phyloP scores from a whole-genome alignment of 2,888 invertebrate species.

The Corythucha ciliata region DNA sequence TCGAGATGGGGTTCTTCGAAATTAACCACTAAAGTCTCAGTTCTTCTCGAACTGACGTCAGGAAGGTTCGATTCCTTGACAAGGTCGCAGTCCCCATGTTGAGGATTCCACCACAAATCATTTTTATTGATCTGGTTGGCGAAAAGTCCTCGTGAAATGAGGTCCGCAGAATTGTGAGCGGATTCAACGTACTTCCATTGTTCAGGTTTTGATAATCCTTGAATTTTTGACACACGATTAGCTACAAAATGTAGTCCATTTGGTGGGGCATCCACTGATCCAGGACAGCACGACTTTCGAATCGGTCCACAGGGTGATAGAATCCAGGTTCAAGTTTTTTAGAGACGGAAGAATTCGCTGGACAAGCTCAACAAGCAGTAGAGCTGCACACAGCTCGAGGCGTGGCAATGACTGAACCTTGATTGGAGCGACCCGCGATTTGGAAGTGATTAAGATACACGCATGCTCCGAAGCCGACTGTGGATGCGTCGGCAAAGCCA shows the following conservation, averaged over 20 bases:
- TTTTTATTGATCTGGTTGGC: not conserved
- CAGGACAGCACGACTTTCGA: constrained; percentile 6
- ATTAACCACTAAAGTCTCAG: not conserved
- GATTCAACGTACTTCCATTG: not conserved
- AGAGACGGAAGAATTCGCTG: no score
- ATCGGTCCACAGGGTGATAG: constrained; percentile 1
- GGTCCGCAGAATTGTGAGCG: not conserved
- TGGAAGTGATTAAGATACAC: not conserved
- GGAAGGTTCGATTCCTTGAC: no score
- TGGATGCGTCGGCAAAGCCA: no score
- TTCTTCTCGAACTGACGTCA: not conserved
- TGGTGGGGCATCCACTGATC: not conserved
- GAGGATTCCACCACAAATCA: not conserved
- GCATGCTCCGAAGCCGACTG: no score
- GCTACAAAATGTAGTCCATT: constrained; percentile 3
- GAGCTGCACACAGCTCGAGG: not conserved
- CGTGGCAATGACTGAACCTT: constrained; percentile 5
- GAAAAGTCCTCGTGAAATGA: constrained; percentile 9
- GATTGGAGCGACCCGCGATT: constrained; percentile 6
- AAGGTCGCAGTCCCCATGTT: no score
- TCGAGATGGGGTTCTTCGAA: no score
- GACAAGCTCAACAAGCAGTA: not conserved
- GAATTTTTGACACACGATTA: constrained; percentile 6
- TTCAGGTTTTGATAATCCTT: not conserved
- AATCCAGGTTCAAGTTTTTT: not conserved